Percentiles rank a stretch among this genome's conserved stretches.
Conservation (phyloP, 2,888 invertebrate genomes). For the Drosophila algonquin region DNA sequence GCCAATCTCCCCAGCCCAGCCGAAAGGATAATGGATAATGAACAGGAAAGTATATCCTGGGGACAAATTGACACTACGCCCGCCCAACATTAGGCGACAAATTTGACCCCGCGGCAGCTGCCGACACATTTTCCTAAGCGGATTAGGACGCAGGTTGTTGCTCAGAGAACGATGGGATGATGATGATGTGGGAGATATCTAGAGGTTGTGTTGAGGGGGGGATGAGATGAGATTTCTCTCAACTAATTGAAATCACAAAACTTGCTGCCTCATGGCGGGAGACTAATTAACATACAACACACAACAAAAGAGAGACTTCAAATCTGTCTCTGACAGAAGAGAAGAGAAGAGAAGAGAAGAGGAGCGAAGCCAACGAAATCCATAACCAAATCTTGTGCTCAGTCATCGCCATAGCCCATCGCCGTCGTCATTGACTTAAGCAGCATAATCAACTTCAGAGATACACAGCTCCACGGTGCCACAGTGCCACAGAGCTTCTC, state of each 20-base stretch:
- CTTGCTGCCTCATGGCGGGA: conserved; percentile 63
- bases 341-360: conserved; percentile 52
- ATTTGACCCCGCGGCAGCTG: conserved; percentile 42
- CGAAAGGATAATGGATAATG: conserved; percentile 45
- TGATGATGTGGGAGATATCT: not conserved
- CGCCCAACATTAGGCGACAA: conserved; percentile 43
- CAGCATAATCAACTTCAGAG: conserved; percentile 76
- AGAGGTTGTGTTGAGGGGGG: not conserved
- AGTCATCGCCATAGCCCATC: conserved; percentile 61
- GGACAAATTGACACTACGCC: conserved; percentile 54
- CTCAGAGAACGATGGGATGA: not conserved
- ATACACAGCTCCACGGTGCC: conserved; percentile 11
- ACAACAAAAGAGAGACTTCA: conserved; percentile 60
- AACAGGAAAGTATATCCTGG: conserved; percentile 38
- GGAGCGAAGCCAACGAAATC: conserved; percentile 35
- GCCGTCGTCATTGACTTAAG: conserved; percentile 71
- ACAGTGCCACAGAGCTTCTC: conserved; percentile 13
- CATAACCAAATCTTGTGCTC: conserved; percentile 68
- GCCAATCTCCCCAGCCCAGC: conserved; percentile 19
- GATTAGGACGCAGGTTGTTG: conserved; percentile 53
- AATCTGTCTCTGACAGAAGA: conserved; percentile 75
- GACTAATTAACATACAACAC: conserved; percentile 75
- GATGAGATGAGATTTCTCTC: conserved; percentile 2
- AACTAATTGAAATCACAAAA: conserved; percentile 49
- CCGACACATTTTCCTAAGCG: conserved; percentile 50